These are phyloP conservation scores for Tyrophagus putrescentiae DNA, from an alignment of 1,140 invertebrate species.

Conservation along the genomic window DNA sequence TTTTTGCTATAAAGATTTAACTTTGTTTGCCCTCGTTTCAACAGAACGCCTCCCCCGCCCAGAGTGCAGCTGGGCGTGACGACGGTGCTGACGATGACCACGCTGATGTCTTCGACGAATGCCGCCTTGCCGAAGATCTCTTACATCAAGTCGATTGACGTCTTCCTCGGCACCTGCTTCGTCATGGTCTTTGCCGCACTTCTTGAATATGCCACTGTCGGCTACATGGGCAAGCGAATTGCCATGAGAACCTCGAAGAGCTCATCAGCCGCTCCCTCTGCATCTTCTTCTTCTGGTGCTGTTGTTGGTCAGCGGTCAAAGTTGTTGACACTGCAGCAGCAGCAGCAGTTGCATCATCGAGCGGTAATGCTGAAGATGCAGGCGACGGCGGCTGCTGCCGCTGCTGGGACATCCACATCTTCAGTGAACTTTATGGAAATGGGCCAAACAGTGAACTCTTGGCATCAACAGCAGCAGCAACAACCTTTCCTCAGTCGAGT, in stretches of 20 bases:
- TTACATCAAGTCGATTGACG: constrained; percentile 95
- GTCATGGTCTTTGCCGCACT: constrained; percentile 93
- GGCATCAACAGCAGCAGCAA: too few species aligned
- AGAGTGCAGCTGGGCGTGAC: constrained; percentile 40
- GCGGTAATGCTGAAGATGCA: too few species aligned
- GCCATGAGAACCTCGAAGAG: constrained; percentile 57
- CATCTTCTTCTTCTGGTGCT: neutral
- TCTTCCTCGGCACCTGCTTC: constrained; percentile 94
- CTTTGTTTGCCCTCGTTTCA: neutral
- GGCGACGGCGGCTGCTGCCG: too few species aligned
- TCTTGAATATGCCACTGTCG: constrained; percentile 81
- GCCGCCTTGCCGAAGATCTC: constrained; percentile 93
- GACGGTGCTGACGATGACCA: constrained; percentile 70
- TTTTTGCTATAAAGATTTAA: neutral
- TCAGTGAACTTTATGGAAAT: too few species aligned
- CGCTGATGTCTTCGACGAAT: constrained; percentile 95
- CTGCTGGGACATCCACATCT: too few species aligned
- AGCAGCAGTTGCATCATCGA: too few species aligned
- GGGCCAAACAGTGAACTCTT: too few species aligned
- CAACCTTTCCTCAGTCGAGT: too few species aligned
- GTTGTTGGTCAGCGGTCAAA: neutral
- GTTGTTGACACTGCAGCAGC: too few species aligned
- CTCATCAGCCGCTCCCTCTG: neutral
- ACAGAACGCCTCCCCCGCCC: constrained; percentile 33
- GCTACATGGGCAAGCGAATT: constrained; percentile 86